A percentile compares a stretch with the other conserved stretches of the same genome.
phyloP scores from a whole-genome alignment of 2,888 invertebrate genomes.

The Elysia crispata region DNA sequence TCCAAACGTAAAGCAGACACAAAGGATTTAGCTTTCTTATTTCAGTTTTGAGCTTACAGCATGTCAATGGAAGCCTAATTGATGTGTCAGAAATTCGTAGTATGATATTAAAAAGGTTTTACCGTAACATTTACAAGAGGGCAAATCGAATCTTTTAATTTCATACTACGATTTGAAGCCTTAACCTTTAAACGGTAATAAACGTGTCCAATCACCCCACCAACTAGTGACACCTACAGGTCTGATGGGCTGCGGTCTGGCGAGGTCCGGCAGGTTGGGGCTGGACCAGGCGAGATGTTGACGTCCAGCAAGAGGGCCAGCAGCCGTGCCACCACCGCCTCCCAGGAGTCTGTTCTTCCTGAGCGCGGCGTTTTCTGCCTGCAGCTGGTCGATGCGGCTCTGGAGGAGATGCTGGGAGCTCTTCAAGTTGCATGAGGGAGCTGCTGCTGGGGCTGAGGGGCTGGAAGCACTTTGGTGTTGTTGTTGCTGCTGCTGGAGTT shows the following conservation, averaged over 20 bases:
- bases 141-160: too few species aligned
- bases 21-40: too few species aligned
- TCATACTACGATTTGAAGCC: too few species aligned
- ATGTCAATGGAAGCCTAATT: too few species aligned
- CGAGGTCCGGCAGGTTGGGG: constrained; percentile 59
- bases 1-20: too few species aligned
- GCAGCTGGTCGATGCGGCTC: constrained; percentile 67
- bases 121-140: too few species aligned
- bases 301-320: constrained; percentile 10
- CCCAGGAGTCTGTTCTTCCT: constrained; percentile 47
- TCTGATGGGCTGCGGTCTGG: constrained; percentile 53
- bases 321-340: constrained; percentile 47
- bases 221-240: constrained; percentile 52
- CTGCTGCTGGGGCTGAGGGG: neutral
- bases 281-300: constrained; percentile 40
- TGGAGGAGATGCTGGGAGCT: constrained; percentile 59
- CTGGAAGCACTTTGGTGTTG: neutral
- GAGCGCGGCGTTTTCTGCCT: constrained; percentile 66
- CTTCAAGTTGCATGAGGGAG: neutral
- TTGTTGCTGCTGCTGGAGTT: neutral
- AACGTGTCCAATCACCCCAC: too few species aligned
- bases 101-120: too few species aligned
- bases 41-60: too few species aligned
- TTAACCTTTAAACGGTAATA: too few species aligned
- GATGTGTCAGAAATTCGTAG: too few species aligned